A percentile compares a stretch with the other conserved stretches of the same genome.
These are phyloP conservation scores for Heliconius eleuchia DNA, from an alignment of 1,140 invertebrate species.

Conservation along the genomic window DNA sequence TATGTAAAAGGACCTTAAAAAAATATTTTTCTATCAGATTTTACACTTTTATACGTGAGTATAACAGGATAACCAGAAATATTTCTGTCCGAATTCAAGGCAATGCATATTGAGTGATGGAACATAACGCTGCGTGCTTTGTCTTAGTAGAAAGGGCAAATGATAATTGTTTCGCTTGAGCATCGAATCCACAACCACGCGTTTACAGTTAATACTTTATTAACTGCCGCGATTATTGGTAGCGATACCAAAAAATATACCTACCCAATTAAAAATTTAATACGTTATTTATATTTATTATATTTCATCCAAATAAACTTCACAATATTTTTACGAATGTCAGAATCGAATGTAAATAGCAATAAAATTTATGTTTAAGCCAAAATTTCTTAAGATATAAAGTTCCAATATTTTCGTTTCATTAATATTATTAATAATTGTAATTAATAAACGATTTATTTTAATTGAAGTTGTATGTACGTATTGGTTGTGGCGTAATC, in stretches of 20 bases:
- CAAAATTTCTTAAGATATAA: neutral
- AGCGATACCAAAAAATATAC: neutral
- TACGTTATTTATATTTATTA: neutral
- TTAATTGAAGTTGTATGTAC: conserved; percentile 1
- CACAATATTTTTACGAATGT: neutral
- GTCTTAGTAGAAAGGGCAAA: neutral
- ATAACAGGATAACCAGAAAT: too few species aligned
- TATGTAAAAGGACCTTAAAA: too few species aligned
- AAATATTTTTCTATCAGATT: too few species aligned
- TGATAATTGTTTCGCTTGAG: too few species aligned
- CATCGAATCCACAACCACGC: too few species aligned
- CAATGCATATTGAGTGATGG: neutral
- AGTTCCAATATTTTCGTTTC: neutral
- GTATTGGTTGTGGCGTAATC: neutral
- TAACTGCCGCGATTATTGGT: too few species aligned
- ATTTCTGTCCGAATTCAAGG: too few species aligned
- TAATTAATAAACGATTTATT: conserved; percentile 6
- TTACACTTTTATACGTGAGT: too few species aligned
- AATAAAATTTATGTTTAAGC: neutral
- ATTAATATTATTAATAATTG: conserved; percentile 14
- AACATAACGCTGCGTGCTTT: neutral
- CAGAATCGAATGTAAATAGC: conserved; percentile 4
- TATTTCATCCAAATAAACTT: neutral
- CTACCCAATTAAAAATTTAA: neutral
- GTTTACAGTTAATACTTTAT: too few species aligned